Base-by-base conservation (phyloP, 2,888 invertebrate genomes). In the Eupithecia exiguata region DNA sequence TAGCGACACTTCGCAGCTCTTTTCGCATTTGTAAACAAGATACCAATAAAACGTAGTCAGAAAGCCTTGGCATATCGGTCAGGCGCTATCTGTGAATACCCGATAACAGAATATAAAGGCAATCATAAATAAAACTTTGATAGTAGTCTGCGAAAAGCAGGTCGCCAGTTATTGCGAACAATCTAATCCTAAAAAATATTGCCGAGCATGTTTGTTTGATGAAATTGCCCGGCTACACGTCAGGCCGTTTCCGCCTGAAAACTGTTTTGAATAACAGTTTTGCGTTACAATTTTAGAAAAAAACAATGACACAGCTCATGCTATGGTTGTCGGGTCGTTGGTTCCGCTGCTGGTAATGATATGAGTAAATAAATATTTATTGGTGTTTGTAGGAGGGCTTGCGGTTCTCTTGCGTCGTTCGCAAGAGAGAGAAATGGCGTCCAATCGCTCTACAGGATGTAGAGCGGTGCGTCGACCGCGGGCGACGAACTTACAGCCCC, bases 391-490 rank as follows among this genome's bases (percentile, higher is more conserved):
- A 78, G 76, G 78, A 83, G 78, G 71, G 79, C 79, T 80, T 80
- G 74, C 78, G 70, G 70, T 70, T 69, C 61, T 72, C 70, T 73
- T 77, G 78, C 81, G 77, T 78, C 80, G 83, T 84, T 84, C 78
- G 85, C 84, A 86, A 90, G 88, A 91, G 88, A 91, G 89, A 88
- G 86, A 88, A 86, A 86, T 81, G 83, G 84, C 86, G 84, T 79
- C 79, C 81, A 82, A 83, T 86, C 84, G 71, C 69, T 69, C 84
- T 85, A 90, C 91, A 91, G 92, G 92, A 92, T 92, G 88, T 87
- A 84, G 86, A 84, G 82, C 84, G 87, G 91, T 86, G 89, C 91
- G 90, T 83, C 91, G 91, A 90, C 89, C 87, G 90, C 87, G 81
- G 78, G 81, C 89, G 88, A 88, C 89, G 87, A 89, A 90, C 90